A percentile compares a stretch with the other conserved stretches of the same genome.
Conservation (phyloP, 2,113 vertebrate genomes). For the Forbesichthys papilliferus region DNA sequence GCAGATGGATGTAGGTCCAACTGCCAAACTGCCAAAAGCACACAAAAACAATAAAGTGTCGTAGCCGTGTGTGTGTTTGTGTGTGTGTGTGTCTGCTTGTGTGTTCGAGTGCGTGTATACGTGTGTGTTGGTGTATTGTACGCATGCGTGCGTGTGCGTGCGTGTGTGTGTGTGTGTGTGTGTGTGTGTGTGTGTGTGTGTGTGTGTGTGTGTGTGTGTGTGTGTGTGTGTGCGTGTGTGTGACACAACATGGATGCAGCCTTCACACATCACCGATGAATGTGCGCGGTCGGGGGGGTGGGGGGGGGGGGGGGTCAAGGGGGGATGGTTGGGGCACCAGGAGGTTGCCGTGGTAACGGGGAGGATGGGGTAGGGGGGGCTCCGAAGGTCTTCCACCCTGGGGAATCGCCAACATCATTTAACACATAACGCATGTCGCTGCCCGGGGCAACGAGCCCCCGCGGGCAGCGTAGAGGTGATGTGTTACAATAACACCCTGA, state of each 20-base stretch:
- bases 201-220: background rate
- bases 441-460: conserved; percentile 45
- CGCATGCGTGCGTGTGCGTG: no score
- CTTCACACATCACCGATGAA: background rate
- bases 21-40: background rate
- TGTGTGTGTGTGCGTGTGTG: background rate
- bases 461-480: conserved; percentile 46
- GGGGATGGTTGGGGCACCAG: conserved; percentile 44
- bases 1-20: background rate
- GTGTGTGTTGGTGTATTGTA: no score
- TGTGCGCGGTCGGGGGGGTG: background rate
- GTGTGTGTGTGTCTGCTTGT: conserved; percentile 8
- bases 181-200: background rate
- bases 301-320: background rate
- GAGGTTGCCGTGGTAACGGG: conserved; percentile 34
- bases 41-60: background rate
- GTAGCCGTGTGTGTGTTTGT: no score
- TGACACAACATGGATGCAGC: background rate
- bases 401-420: conserved; percentile 57
- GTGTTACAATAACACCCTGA: conserved; percentile 59
- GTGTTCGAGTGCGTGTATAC: no score
- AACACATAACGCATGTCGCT: conserved; percentile 60
- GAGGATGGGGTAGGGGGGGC: conserved; percentile 49
- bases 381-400: conserved; percentile 46
- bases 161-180: background rate